A percentile compares a stretch with the other conserved stretches of the same genome.
Evolutionary conservation across 2,888 invertebrate species (phyloP).

Genomic region (Andrena trimmerana): DNA sequence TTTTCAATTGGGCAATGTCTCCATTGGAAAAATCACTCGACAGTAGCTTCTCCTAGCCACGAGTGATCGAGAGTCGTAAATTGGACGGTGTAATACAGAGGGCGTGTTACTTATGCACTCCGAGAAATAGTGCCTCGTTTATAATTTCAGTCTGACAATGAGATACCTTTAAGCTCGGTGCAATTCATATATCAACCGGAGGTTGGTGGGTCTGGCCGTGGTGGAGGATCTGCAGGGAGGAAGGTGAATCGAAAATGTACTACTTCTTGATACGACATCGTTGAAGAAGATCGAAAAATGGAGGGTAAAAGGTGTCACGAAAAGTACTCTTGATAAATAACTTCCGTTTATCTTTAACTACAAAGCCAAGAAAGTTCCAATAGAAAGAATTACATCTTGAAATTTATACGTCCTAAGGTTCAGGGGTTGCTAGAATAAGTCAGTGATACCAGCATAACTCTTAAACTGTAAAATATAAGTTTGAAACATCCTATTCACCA

Average conservation of each 20-base stretch:
- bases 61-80: constrained; percentile 30
- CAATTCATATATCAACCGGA: constrained; percentile 64
- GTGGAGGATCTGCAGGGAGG: background rate
- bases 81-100: constrained; percentile 12
- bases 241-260: background rate
- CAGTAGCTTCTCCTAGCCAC: no score
- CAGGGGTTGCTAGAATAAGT: no score
- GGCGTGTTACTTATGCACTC: constrained; percentile 33
- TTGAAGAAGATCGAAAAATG: background rate
- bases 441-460: no score
- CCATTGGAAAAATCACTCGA: background rate
- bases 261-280: background rate
- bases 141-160: constrained; percentile 55
- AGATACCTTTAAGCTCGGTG: constrained; percentile 55
- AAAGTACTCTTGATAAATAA: no score
- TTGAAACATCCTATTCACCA: no score
- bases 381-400: no score
- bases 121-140: constrained; percentile 60
- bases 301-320: no score
- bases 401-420: no score
- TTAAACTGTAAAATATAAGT: no score
- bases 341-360: no score
- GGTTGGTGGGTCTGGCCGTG: background rate
- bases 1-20: background rate
- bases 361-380: no score